phyloP scores from a whole-genome alignment of 2,888 invertebrate genomes.

The Neoscelio sp. region DNA sequence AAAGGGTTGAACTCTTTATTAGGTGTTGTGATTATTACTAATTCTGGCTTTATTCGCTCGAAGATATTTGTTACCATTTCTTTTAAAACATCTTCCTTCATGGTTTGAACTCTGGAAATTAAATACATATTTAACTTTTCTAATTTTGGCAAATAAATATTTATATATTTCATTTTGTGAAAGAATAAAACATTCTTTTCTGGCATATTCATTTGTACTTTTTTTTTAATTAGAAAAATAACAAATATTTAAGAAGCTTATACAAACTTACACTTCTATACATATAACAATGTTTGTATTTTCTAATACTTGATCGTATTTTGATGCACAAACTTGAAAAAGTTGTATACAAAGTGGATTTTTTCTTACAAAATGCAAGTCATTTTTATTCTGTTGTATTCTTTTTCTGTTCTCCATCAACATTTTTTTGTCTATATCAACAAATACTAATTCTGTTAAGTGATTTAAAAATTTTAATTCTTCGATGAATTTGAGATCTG shows the following conservation, averaged over 20 bases:
- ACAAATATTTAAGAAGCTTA: no score
- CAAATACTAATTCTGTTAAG: constrained; percentile 34
- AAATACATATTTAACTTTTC: neutral
- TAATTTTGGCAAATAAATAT: no score
- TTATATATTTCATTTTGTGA: no score
- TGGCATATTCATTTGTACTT: no score
- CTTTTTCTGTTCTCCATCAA: neutral
- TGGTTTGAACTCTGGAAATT: constrained; percentile 42
- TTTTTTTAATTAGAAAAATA: no score
- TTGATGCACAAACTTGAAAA: constrained; percentile 19
- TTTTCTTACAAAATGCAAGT: constrained; percentile 11
- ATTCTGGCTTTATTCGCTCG: constrained; percentile 27
- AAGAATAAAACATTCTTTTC: no score
- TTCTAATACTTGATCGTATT: constrained; percentile 12
- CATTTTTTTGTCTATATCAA: constrained; percentile 20
- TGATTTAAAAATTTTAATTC: constrained; percentile 5
- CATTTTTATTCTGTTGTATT: constrained; percentile 9
- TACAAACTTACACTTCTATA: constrained; percentile 44
- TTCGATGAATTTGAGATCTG: constrained; percentile 7
- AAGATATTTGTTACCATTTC: constrained; percentile 34
- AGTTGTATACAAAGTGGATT: constrained; percentile 27
- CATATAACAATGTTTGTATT: constrained; percentile 31
- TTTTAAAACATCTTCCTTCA: constrained; percentile 17
- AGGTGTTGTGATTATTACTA: constrained; percentile 45
- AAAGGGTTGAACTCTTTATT: constrained; percentile 54